phyloP scores from a whole-genome alignment of 2,113 vertebrate genomes.

The Rhizomys pruinosus region DNA sequence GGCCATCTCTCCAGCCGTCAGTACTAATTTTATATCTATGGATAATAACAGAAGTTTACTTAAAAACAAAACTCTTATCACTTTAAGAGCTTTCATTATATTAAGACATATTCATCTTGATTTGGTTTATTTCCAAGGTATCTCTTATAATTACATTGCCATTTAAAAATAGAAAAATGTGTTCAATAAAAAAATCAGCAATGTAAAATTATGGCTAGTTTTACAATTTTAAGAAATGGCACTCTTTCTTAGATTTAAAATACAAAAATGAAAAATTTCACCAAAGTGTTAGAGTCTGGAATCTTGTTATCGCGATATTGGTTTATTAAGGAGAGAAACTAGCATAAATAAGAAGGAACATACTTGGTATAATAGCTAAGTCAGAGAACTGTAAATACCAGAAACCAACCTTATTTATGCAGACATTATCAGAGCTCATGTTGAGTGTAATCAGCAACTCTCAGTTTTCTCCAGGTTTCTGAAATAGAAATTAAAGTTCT shows the following conservation, averaged over 20 bases:
- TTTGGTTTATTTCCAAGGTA: not conserved
- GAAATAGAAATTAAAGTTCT: not conserved
- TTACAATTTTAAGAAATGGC: conserved; percentile 32
- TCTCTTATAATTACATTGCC: not conserved
- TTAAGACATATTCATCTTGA: not conserved
- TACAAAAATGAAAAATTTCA: too few relatives aligned
- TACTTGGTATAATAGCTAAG: not conserved
- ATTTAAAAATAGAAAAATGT: conserved; percentile 15
- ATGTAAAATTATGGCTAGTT: not conserved
- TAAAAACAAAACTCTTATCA: not conserved
- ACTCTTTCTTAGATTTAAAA: not conserved
- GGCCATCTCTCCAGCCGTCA: too few relatives aligned
- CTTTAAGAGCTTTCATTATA: not conserved
- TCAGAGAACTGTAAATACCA: not conserved
- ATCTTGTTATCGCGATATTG: not conserved
- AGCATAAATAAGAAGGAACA: not conserved
- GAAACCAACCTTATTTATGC: not conserved
- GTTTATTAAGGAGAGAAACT: not conserved
- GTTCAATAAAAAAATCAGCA: not conserved
- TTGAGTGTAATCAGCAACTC: not conserved
- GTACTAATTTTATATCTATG: not conserved
- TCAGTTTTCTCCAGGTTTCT: not conserved
- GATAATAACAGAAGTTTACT: not conserved
- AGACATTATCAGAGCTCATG: not conserved
- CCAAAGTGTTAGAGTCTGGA: not conserved